Base-by-base conservation (phyloP, 2,888 invertebrate species). In the Agonopterix arenella region DNA sequence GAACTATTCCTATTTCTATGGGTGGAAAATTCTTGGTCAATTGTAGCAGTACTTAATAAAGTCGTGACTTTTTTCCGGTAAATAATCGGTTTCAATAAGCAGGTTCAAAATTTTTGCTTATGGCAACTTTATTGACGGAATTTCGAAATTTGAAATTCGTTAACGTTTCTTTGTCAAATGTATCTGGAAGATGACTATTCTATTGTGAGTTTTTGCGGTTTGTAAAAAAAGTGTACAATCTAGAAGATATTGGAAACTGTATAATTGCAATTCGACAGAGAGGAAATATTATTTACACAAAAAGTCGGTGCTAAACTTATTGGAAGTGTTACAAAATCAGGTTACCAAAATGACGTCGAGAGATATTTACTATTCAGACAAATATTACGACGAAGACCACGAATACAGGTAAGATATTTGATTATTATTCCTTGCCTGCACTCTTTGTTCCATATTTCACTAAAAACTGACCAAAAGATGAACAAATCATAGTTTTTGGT, bases 291-390 rank as follows among this genome's bases (percentile, higher is more conserved):
- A 28, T 5, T 28, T 28, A 28, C 28, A 28, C 28, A 28, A 28
- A 28, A 28, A 28, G 28, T 28, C 28, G 5, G 28, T 7, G 28
- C 28, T 28, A 28, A 28, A 28, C 28, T 28, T 28, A 7, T 28
- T 28, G 28, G 28, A 28, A 28, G 28, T 28, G 28, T 28, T 38
- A 13, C 11, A 46, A 28, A 28, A 28, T 40, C 40, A 9, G 40
- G n/a, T 40, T 28, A 28, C 28, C 10, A 40, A 40, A n/a, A 93
- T 93, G 93, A 81, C 91, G 60, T 65, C 66, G 44, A 93, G 94
- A 78, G 94, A 95, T 59, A 97, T 98, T 67, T 97, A 95, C 74
- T 98, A 98, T 81, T 98, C 97, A 0, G 96, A 96, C 60, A 98
- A 97, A 91, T 98, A 98, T 80, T 94, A 92, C 69, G 98, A 98